These are phyloP conservation scores for Drosophila emarginata DNA, from an alignment of 2,888 invertebrate species.

Conservation along the genomic window DNA sequence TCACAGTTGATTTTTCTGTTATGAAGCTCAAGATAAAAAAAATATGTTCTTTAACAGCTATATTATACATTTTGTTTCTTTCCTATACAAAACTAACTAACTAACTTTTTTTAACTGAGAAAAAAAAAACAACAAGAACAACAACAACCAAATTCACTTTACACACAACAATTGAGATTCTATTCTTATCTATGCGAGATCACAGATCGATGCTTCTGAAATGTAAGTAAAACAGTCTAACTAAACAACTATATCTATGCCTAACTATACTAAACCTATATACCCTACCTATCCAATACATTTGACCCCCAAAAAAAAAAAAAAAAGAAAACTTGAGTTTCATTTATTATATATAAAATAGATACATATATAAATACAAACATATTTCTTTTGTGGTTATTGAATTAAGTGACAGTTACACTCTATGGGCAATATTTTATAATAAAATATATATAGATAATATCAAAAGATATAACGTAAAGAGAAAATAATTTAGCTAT, in stretches of 20 bases:
- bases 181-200: constrained; percentile 71
- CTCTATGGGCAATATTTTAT: constrained; percentile 26
- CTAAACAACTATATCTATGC: constrained; percentile 31
- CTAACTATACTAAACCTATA: constrained; percentile 22
- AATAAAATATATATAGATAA: constrained; percentile 6
- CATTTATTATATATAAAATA: constrained; percentile 11
- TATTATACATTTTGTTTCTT: constrained; percentile 72
- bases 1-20: constrained; percentile 45
- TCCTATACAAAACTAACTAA: constrained; percentile 43
- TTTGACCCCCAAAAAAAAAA: constrained; percentile 22
- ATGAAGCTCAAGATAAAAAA: constrained; percentile 49
- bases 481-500: constrained; percentile 26
- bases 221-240: constrained; percentile 71
- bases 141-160: constrained; percentile 13
- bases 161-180: constrained; percentile 66
- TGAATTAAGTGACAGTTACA: constrained; percentile 14
- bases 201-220: constrained; percentile 72
- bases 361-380: neutral
- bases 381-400: constrained; percentile 13
- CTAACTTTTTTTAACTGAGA: neutral
- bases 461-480: constrained; percentile 20
- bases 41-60: constrained; percentile 63
- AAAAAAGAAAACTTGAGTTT: constrained; percentile 37
- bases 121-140: neutral
- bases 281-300: too few species aligned